These are phyloP conservation scores for Meta bourneti DNA, from an alignment of 2,888 invertebrate species.

Conservation along the genomic window DNA sequence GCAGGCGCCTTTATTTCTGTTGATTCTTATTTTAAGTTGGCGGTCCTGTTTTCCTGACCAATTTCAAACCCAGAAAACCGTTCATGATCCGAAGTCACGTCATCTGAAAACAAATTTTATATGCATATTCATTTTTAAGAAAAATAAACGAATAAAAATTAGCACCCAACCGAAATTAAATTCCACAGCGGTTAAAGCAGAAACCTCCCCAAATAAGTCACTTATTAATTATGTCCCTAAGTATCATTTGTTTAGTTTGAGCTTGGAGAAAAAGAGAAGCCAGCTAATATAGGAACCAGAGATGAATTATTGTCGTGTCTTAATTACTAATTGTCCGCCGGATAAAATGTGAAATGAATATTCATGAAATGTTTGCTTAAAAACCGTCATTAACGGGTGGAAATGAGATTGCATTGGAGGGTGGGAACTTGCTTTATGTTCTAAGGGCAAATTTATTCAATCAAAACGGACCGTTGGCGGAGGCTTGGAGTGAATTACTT, in stretches of 20 bases:
- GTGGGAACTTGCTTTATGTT: background rate
- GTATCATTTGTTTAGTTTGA: background rate
- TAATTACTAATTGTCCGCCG: background rate
- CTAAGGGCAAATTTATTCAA: background rate
- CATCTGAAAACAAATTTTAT: too few relatives aligned
- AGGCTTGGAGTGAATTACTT: background rate
- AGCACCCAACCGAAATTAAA: background rate
- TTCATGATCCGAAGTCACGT: too few relatives aligned
- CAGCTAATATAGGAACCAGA: background rate
- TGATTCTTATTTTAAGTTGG: too few relatives aligned
- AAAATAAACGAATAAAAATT: too few relatives aligned
- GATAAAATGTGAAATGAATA: conserved; percentile 22
- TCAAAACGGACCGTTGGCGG: background rate
- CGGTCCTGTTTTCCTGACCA: too few relatives aligned
- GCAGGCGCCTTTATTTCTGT: too few relatives aligned
- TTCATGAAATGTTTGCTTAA: conserved; percentile 46
- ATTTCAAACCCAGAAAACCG: too few relatives aligned
- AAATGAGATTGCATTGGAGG: background rate
- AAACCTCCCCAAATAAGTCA: background rate
- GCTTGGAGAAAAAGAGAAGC: background rate
- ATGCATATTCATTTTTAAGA: too few relatives aligned
- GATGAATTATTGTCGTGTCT: background rate
- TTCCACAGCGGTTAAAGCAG: background rate
- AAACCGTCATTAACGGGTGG: conserved; percentile 15
- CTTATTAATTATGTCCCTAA: background rate